phyloP scores from a whole-genome alignment of 2,888 invertebrate genomes.

The Phrixothrix hirtus region DNA sequence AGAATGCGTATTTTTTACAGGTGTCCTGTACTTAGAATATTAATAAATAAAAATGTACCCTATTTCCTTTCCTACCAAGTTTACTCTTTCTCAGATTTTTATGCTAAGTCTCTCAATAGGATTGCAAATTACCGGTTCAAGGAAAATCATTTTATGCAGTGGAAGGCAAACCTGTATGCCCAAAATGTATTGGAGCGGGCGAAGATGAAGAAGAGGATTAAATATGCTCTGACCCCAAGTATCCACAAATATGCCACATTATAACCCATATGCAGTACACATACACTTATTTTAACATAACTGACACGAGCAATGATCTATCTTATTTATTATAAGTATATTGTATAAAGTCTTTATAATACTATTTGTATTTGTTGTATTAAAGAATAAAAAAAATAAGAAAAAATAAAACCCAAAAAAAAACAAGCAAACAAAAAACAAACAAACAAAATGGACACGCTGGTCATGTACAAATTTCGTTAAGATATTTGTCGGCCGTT shows the following conservation, averaged over 20 bases:
- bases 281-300: conserved; percentile 4
- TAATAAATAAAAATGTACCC: neutral
- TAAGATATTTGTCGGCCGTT: neutral
- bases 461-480: neutral
- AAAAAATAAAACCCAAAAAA: conserved; percentile 50
- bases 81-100: neutral
- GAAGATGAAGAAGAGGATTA: conserved; percentile 69
- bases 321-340: conserved; percentile 44
- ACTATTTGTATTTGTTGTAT: conserved; percentile 60
- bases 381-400: conserved; percentile 51
- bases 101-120: conserved; percentile 62
- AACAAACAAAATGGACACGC: neutral
- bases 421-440: conserved; percentile 35
- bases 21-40: neutral
- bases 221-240: conserved; percentile 36
- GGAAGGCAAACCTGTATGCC: conserved; percentile 96
- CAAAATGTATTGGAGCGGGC: conserved; percentile 88
- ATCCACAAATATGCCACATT: conserved; percentile 37
- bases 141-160: conserved; percentile 97
- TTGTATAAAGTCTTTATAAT: conserved; percentile 57
- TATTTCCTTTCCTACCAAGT: no score
- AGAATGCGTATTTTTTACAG: conserved; percentile 53
- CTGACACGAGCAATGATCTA: conserved; percentile 13
- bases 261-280: conserved; percentile 14
- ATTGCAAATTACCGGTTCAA: conserved; percentile 90